phyloP scores from a whole-genome alignment of 2,797 vertebrate genomes.

The Chaenodraco wilsoni region DNA sequence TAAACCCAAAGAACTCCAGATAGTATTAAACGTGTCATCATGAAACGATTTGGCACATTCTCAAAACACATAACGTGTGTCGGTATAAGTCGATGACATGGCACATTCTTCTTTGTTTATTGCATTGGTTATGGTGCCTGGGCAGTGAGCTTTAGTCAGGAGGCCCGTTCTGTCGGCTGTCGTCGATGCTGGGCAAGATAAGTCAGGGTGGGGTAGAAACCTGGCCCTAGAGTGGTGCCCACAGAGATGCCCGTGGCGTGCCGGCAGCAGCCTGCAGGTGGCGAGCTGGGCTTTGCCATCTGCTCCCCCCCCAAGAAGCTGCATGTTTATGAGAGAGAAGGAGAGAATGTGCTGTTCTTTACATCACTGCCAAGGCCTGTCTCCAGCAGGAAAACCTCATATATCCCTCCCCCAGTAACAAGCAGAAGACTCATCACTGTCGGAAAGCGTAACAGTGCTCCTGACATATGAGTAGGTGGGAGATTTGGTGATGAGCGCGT shows the following conservation, averaged over 20 bases:
- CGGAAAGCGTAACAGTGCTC: conserved; percentile 40
- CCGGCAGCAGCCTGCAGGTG: conserved; percentile 81
- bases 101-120: conserved; percentile 85
- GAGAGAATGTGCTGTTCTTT: conserved; percentile 76
- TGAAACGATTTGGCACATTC: conserved; percentile 86
- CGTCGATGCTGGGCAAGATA: conserved; percentile 44
- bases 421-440: conserved; percentile 18
- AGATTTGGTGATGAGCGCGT: conserved; percentile 39
- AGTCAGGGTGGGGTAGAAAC: conserved; percentile 61
- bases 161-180: conserved; percentile 59
- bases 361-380: conserved; percentile 77
- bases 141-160: conserved; percentile 76
- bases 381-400: conserved; percentile 46
- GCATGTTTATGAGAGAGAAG: conserved; percentile 74
- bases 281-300: conserved; percentile 84
- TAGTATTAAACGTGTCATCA: conserved; percentile 78
- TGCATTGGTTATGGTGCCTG: conserved; percentile 81
- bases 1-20: conserved; percentile 70
- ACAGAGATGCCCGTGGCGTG: conserved; percentile 68
- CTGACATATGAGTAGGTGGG: conserved; percentile 62
- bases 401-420: conserved; percentile 23
- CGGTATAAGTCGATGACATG: conserved; percentile 77
- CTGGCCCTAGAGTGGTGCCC: conserved; percentile 63
- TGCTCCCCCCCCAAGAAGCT: conserved; percentile 81
- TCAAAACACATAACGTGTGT: conserved; percentile 79